Evolutionary conservation across 2,113 vertebrate genomes (phyloP).

Genomic region (Spilogale gracilis): DNA sequence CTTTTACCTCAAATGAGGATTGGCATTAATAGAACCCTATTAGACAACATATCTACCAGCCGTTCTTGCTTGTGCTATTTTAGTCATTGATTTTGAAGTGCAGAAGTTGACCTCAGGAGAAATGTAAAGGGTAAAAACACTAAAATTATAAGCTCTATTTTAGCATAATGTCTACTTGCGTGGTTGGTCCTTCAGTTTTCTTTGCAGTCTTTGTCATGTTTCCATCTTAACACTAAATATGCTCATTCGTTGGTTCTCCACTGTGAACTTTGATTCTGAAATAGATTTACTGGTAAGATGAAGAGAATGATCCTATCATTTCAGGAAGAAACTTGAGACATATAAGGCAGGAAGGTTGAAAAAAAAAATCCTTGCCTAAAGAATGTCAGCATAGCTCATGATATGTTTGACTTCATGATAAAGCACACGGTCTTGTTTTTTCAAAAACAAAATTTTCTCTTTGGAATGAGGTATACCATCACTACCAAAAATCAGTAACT

Average conservation of each 20-base stretch:
- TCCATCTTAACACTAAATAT: conserved; percentile 14
- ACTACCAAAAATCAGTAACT: conserved; percentile 64
- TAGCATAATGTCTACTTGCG: not conserved
- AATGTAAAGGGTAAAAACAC: not conserved
- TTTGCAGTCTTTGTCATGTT: conserved; percentile 29
- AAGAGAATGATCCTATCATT: conserved; percentile 46
- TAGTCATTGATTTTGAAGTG: conserved; percentile 35
- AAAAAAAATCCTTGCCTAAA: conserved; percentile 29
- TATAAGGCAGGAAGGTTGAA: not conserved
- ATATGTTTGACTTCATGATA: conserved; percentile 35
- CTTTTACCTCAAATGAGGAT: not conserved
- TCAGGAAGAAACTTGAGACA: conserved; percentile 19
- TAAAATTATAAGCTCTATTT: conserved; percentile 15
- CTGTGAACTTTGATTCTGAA: conserved; percentile 54
- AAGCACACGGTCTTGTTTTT: conserved; percentile 42
- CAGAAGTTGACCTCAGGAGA: conserved; percentile 33
- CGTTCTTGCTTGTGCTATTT: not conserved
- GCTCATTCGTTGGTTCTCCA: not conserved
- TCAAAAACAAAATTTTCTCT: not conserved
- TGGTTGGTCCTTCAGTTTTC: conserved; percentile 3
- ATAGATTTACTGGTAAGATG: not conserved
- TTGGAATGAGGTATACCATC: conserved; percentile 56
- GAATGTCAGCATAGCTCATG: conserved; percentile 45
- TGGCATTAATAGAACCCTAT: not conserved
- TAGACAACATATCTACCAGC: not conserved